Base-by-base conservation (phyloP, 2,113 vertebrate species). In the Serinus canaria region DNA sequence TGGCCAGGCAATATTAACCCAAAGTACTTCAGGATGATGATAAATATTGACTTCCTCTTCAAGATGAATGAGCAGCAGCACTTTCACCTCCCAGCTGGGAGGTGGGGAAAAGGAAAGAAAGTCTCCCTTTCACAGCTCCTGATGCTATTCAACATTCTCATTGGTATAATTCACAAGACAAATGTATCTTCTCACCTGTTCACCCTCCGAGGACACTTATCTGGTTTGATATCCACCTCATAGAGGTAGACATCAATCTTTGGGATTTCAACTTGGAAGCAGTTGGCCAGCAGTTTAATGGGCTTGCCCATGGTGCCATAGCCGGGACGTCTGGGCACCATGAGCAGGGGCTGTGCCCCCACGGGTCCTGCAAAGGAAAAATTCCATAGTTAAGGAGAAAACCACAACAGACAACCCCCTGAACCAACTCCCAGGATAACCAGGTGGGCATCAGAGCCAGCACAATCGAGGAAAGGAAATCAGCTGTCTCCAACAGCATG, bases 181-280 rank as follows among this genome's bases (percentile, higher is more conserved):
- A 68, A 56, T 6, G 12, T 6, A 28, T 47, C 12, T 24, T 44
- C 97, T 98, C 97, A 99, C 99, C 99, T 99, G 98, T 99, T 99
- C 96, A 99, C 99, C 96, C 99, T 98, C 67, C 99, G 98, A 92
- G 99, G 99, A 98, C 99, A 99, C 98, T 99, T 99, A 98, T 99
- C 99, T 97, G 99, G 99, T 98, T 99, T 99, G 98, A 99, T 99
- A 96, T 99, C 99, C 96, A 99, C 99, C 98, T 99, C 99, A 98
- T 99, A 99, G 97, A 99, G 99, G 98, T 99, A 99, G 98, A 99
- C 99, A 91, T 99, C 99, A 98, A 99, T 99, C 99, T 99, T 99
- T 98, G 99, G 99, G 98, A 99, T 99, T 98, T 99, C 99, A 98
- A 99, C 99, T 98, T 99, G 99, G 98, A 99, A 99, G 98, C 99